Percentiles rank a stretch among this genome's conserved stretches.
These are phyloP conservation scores for Apotomis capreana DNA, from an alignment of 2,888 invertebrate species.

Conservation along the genomic window DNA sequence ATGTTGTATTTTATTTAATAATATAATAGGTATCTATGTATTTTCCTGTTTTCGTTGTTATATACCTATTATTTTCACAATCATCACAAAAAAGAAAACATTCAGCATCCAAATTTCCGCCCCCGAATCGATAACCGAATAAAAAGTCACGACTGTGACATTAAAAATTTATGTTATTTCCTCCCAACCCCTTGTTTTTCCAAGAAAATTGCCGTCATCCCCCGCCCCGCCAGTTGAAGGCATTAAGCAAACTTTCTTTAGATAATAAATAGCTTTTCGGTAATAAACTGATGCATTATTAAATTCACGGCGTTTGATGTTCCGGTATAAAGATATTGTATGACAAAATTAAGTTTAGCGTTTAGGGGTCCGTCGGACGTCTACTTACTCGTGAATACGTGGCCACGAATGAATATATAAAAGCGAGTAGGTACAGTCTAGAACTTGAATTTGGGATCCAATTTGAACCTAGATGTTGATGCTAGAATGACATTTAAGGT, in stretches of 20 bases:
- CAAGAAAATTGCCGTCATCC: slow-evolving; percentile 69
- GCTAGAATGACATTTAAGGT: too few relatives aligned
- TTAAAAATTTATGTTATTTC: slow-evolving; percentile 64
- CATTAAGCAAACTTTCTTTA: slow-evolving; percentile 66
- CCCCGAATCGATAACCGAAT: slow-evolving; percentile 45
- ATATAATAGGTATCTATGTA: too few relatives aligned
- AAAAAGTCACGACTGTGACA: slow-evolving; percentile 46
- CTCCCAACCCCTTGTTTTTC: slow-evolving; percentile 74
- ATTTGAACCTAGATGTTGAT: too few relatives aligned
- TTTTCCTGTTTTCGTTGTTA: neutral
- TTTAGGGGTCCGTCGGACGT: slow-evolving; percentile 13
- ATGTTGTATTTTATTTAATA: too few relatives aligned
- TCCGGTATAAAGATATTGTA: slow-evolving; percentile 53
- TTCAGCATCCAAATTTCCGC: slow-evolving; percentile 19
- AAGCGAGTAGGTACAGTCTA: neutral
- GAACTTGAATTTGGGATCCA: too few relatives aligned
- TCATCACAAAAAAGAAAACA: slow-evolving; percentile 14
- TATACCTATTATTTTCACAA: neutral
- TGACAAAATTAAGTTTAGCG: slow-evolving; percentile 44
- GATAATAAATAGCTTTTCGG: slow-evolving; percentile 56
- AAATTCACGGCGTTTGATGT: slow-evolving; percentile 69
- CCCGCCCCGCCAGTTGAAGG: slow-evolving; percentile 54
- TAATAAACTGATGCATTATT: slow-evolving; percentile 75
- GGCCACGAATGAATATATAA: neutral
- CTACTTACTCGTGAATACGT: neutral